Percentiles rank a stretch among this genome's conserved stretches.
These are phyloP conservation scores for Oscheius myriophilus DNA, from an alignment of 2,888 invertebrate genomes.

Conservation along the genomic window DNA sequence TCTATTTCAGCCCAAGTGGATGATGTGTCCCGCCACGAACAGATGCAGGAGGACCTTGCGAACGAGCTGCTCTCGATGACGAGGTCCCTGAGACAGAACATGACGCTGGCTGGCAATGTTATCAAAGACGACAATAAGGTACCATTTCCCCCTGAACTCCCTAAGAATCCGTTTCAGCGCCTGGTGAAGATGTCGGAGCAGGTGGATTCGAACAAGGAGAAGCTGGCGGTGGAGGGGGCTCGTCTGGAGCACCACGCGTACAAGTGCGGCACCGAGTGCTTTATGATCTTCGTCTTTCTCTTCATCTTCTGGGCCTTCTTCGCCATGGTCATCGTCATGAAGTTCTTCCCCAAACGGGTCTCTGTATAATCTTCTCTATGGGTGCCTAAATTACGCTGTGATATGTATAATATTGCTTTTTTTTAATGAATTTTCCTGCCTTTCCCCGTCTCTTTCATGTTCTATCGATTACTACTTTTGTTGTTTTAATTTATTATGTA, in stretches of 20 bases:
- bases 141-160: constrained; percentile 28
- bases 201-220: constrained; percentile 32
- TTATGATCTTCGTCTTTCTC: constrained; percentile 58
- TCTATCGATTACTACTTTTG: no score
- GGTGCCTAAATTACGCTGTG: background rate
- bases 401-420: background rate
- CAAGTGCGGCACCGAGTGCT: constrained; percentile 63
- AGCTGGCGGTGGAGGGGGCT: constrained; percentile 23
- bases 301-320: constrained; percentile 62
- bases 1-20: constrained; percentile 75
- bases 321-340: constrained; percentile 55
- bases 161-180: constrained; percentile 13
- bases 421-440: background rate
- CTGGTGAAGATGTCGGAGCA: constrained; percentile 23
- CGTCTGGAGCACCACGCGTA: constrained; percentile 63
- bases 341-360: constrained; percentile 49
- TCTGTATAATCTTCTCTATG: constrained; percentile 14
- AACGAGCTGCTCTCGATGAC: constrained; percentile 92
- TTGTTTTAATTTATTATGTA: no score
- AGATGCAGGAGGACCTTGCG: constrained; percentile 89
- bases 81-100: constrained; percentile 87
- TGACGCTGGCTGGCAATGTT: constrained; percentile 86
- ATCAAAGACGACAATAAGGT: constrained; percentile 89
- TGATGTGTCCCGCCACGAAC: constrained; percentile 85
- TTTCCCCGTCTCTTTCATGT: no score